Evolutionary conservation across 2,888 invertebrate species (phyloP), one percentile per base, ranked within the genome.

Genomic region (Rhingia campestris): DNA sequence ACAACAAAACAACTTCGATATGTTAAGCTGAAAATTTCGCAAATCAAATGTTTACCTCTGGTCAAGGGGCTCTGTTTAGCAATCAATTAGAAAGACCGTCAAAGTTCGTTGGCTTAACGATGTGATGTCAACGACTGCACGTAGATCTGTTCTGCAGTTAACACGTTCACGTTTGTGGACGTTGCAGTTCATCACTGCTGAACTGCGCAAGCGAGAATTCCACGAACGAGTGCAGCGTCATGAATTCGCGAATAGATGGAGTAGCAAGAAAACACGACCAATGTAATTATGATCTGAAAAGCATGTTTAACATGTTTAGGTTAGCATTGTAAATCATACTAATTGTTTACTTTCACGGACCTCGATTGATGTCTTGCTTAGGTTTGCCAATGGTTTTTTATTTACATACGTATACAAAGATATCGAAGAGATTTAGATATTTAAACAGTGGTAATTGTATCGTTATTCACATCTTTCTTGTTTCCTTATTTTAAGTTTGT

Each of bases 311-410:
- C 74, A 80, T 54, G 74, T 74, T 47, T 43, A 12, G 10, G 47
- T 53, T 51, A 66, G 59, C 47, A 70, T 64, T 45, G 53, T 70
- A 76, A 72, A 81, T 81, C 72, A 76, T 72, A 61, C 61, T 70
- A 72, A 81, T 81, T 66, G 76, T 51, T 64, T 70, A 76, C 81
- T 63, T 66, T 66, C 39, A 81, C 66, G 47, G 59, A 49, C 59
- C 66, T 70, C 41, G 37, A 72, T 72, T 59, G 32, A 66, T 66
- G n/a, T 61, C 39, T 47, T 43, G 43, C 58, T 33, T 69, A 4
- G n/a, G 30, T 49, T 49, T 22, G 4, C 30, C 2, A 49, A 49
- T 30, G 9, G 30, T 49, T 22, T 2, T 22, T 2, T 22, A 2
- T 2, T 22, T 22, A 22, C n/a, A n/a, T n/a, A 22, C 1, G 22